Conservation (phyloP, 2,113 vertebrate species). For the Irena cyanogastra region DNA sequence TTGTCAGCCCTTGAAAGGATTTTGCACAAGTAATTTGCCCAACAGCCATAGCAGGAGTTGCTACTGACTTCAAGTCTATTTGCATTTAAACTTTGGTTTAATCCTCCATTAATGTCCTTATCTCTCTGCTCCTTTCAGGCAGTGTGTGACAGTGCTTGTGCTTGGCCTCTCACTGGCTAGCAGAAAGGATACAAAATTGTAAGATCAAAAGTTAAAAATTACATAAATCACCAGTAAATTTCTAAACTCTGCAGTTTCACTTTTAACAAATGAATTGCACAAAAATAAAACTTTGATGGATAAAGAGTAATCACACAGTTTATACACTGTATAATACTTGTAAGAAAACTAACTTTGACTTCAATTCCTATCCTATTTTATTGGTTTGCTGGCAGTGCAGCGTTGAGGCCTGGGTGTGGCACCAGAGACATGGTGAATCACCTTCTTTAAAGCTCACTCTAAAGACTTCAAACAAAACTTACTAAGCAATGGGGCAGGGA, state of each 20-base stretch:
- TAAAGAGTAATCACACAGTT: not conserved
- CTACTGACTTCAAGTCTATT: not conserved
- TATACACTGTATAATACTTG: not conserved
- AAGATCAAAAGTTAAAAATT: not conserved
- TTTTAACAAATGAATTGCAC: not conserved
- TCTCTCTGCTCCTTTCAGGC: not conserved
- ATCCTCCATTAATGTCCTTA: not conserved
- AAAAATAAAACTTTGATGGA: not conserved
- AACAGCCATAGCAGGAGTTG: not conserved
- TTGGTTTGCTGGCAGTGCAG: accelerated
- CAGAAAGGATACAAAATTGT: not conserved
- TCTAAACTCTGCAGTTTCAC: not conserved
- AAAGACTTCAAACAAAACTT: not conserved
- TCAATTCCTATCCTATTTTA: not conserved
- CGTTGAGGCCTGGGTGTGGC: not conserved
- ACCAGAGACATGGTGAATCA: not conserved
- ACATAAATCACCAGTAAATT: not conserved
- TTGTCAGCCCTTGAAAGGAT: not conserved
- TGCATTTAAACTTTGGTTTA: not conserved
- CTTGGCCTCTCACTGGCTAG: not conserved
- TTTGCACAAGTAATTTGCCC: not conserved
- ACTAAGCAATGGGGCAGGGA: not conserved
- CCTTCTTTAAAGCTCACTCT: not conserved
- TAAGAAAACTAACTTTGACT: not conserved
- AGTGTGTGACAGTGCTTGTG: not conserved